Percentiles rank a stretch among this genome's conserved stretches.
These are phyloP conservation scores for Empis livida DNA, from an alignment of 2,888 invertebrate species.

Conservation along the genomic window DNA sequence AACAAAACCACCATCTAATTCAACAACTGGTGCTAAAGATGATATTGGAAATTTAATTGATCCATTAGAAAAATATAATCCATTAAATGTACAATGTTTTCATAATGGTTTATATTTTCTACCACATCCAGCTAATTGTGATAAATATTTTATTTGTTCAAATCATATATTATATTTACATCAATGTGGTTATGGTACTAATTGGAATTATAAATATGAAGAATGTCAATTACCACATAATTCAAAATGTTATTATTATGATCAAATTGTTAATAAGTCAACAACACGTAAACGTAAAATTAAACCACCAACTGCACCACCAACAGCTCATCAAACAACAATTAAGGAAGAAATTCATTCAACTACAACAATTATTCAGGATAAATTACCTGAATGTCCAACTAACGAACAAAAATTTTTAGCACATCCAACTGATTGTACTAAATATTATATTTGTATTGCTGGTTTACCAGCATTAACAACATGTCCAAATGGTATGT, in stretches of 20 bases:
- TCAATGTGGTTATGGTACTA: slow-evolving; percentile 23
- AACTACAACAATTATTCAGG: background rate
- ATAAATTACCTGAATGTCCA: slow-evolving; percentile 18
- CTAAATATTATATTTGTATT: slow-evolving; percentile 31
- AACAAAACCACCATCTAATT: background rate
- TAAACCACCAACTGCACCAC: slow-evolving; percentile 7
- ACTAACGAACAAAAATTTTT: slow-evolving; percentile 21
- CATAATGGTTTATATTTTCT: slow-evolving; percentile 30
- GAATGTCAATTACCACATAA: slow-evolving; percentile 21
- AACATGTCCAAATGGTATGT: slow-evolving; percentile 25
- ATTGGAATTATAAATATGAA: slow-evolving; percentile 23
- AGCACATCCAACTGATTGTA: slow-evolving; percentile 25
- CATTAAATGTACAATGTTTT: slow-evolving; percentile 21
- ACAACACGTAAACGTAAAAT: background rate
- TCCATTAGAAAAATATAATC: slow-evolving; percentile 24
- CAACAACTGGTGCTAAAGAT: background rate
- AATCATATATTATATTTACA: slow-evolving; percentile 27
- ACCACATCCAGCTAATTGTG: slow-evolving; percentile 27
- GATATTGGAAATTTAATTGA: slow-evolving; percentile 18
- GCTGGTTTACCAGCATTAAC: slow-evolving; percentile 26
- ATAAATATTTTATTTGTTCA: slow-evolving; percentile 27
- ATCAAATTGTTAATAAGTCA: background rate
- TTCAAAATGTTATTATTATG: slow-evolving; percentile 18
- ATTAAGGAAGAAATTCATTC: background rate
- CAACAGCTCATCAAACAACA: background rate